phyloP scores from a whole-genome alignment of 1,140 invertebrate species.

The Rhopalosiphum maidis region DNA sequence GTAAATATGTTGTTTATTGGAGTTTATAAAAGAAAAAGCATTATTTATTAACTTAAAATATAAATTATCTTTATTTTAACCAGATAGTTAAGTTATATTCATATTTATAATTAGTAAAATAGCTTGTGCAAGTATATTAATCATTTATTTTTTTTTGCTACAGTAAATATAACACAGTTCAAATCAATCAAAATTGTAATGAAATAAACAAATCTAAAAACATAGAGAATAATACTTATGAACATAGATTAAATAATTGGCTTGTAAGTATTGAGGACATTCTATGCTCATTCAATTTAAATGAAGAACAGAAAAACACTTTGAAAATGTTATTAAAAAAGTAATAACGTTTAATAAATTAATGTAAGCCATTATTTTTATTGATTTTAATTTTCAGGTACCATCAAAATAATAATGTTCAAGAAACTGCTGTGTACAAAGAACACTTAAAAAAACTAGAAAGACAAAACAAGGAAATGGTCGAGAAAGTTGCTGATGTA shows the following conservation, averaged over 20 bases:
- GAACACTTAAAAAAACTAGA: slow-evolving; percentile 24
- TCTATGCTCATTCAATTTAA: slow-evolving; percentile 18
- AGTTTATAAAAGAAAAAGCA: neutral
- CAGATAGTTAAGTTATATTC: neutral
- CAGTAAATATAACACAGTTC: slow-evolving; percentile 29
- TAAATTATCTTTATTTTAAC: neutral
- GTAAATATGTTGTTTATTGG: no score
- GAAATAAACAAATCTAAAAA: neutral
- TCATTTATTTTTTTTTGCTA: neutral
- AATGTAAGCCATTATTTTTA: neutral
- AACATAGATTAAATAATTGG: slow-evolving; percentile 27
- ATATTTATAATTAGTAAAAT: neutral
- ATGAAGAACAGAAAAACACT: slow-evolving; percentile 32
- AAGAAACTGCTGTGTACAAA: neutral
- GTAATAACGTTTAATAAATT: neutral
- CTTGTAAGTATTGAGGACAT: neutral
- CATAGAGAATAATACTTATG: neutral
- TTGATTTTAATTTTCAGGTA: slow-evolving; percentile 2
- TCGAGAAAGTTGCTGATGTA: neutral
- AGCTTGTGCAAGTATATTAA: neutral
- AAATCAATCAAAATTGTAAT: neutral
- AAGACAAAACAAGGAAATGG: neutral
- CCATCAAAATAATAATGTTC: neutral
- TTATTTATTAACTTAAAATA: neutral
- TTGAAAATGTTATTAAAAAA: slow-evolving; percentile 36